These are phyloP conservation scores for Trissonchulus latispiculum DNA, from an alignment of 2,888 invertebrate species.

Conservation along the genomic window DNA sequence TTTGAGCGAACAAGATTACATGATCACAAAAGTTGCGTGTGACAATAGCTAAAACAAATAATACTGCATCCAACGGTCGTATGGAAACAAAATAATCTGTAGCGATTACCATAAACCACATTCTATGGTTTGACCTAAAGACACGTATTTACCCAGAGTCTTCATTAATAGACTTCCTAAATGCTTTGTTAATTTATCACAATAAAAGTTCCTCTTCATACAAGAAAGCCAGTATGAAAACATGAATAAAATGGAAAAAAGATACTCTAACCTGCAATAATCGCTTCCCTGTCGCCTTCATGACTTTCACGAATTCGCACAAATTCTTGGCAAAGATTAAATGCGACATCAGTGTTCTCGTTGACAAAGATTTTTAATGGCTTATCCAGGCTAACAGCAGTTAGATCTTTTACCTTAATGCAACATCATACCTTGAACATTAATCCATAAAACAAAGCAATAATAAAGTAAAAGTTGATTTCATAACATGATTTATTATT, in stretches of 20 bases:
- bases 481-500: too few species aligned
- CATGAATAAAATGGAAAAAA: too few species aligned
- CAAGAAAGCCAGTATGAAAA: too few species aligned
- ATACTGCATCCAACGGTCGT: background rate
- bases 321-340: slow-evolving; percentile 90
- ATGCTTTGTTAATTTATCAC: background rate
- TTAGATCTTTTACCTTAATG: slow-evolving; percentile 66
- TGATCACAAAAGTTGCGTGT: slow-evolving; percentile 80
- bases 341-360: slow-evolving; percentile 86
- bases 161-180: slow-evolving; percentile 24
- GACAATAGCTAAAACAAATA: slow-evolving; percentile 56
- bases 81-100: background rate
- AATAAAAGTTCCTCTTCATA: too few species aligned
- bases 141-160: background rate
- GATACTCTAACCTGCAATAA: slow-evolving; percentile 50
- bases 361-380: slow-evolving; percentile 92
- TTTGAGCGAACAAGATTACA: slow-evolving; percentile 89
- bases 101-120: background rate
- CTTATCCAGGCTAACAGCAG: slow-evolving; percentile 77
- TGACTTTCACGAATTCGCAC: slow-evolving; percentile 53
- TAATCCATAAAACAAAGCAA: background rate
- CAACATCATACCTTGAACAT: slow-evolving; percentile 1
- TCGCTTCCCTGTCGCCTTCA: slow-evolving; percentile 81
- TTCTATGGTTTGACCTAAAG: too few species aligned
- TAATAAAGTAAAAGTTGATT: too few species aligned